These are phyloP conservation scores for Paraescarpia echinospica DNA, from an alignment of 1,140 invertebrate species.

Conservation along the genomic window DNA sequence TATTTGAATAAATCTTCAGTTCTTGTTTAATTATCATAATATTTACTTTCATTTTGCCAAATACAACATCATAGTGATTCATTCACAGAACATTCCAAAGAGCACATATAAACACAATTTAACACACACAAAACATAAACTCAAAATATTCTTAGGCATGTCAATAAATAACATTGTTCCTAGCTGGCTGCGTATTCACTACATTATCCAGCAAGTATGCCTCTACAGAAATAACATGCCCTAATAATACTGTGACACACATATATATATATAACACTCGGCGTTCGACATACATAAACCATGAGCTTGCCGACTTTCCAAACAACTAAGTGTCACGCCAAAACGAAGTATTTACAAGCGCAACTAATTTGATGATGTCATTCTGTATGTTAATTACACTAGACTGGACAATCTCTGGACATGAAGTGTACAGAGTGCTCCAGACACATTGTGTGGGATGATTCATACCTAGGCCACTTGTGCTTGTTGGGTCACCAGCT, in stretches of 20 bases:
- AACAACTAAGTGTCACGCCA: not conserved
- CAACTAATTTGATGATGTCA: not conserved
- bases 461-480: not conserved
- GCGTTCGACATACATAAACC: not conserved
- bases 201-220: not conserved
- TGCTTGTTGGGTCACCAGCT: not conserved
- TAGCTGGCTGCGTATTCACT: not conserved
- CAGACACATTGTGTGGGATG: not conserved
- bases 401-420: not conserved
- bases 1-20: not conserved
- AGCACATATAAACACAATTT: not conserved
- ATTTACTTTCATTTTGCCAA: not conserved
- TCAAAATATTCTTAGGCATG: not conserved
- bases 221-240: not conserved
- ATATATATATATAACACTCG: not conserved
- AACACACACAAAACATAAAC: not conserved
- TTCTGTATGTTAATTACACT: not conserved
- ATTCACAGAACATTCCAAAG: not conserved
- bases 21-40: not conserved
- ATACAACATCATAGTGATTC: not conserved
- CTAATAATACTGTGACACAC: not conserved
- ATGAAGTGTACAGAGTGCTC: not conserved
- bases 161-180: not conserved
- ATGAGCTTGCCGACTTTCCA: not conserved
- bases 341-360: not conserved